Evolutionary conservation across 2,888 invertebrate species (phyloP).

Genomic region (Watsonalla cultraria): DNA sequence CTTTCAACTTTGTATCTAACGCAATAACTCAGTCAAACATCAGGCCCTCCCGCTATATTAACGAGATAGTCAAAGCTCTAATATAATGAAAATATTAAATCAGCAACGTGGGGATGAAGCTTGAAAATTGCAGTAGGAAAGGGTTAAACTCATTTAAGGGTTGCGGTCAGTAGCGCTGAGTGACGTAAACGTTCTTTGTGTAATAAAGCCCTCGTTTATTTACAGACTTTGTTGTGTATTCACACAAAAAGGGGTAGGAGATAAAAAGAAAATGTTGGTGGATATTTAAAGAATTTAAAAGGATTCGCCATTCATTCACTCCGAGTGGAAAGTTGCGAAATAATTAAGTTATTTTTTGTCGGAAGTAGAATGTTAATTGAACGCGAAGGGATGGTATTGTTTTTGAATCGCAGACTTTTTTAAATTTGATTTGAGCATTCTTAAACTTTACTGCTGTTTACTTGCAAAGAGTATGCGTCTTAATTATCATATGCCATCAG

Average conservation of each 20-base stretch:
- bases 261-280: constrained; percentile 15
- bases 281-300: constrained; percentile 26
- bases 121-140: constrained; percentile 21
- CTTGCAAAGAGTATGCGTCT: too few species aligned
- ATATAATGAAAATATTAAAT: not conserved
- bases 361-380: not conserved
- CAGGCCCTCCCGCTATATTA: too few species aligned
- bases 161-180: constrained; percentile 16
- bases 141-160: constrained; percentile 25
- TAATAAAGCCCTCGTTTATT: constrained; percentile 32
- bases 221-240: constrained; percentile 27
- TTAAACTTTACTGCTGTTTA: too few species aligned
- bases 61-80: too few species aligned
- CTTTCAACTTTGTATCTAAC: too few species aligned
- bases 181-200: constrained; percentile 31
- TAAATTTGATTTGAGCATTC: too few species aligned
- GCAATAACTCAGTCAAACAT: too few species aligned
- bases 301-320: constrained; percentile 5
- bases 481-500: too few species aligned
- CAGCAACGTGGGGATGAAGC: constrained; percentile 8
- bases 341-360: constrained; percentile 8
- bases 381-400: not conserved
- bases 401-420: not conserved
- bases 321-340: constrained; percentile 12
- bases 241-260: constrained; percentile 21